Conservation (phyloP, 2,888 invertebrate species). For the Desoria tigrina region DNA sequence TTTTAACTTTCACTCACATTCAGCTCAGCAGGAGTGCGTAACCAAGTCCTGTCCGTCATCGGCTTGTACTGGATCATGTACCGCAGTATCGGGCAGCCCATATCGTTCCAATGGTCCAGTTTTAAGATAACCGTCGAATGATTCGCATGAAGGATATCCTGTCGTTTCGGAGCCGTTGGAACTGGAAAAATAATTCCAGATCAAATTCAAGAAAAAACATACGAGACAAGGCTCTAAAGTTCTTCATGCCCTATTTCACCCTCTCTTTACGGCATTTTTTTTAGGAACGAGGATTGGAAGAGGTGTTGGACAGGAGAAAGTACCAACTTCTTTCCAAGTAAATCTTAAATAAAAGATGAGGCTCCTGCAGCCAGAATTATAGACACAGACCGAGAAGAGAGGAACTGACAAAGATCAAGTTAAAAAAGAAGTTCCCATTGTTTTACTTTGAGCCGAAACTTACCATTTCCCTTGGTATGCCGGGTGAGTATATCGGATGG, state of each 20-base stretch:
- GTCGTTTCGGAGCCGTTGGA: conserved; percentile 47
- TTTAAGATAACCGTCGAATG: conserved; percentile 78
- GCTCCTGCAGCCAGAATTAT: too few relatives aligned
- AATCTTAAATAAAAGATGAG: too few relatives aligned
- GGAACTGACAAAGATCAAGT: too few relatives aligned
- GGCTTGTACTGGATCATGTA: conserved; percentile 76
- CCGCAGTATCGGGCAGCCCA: conserved; percentile 82
- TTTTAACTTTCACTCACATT: too few relatives aligned
- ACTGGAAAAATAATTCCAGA: conserved; percentile 27
- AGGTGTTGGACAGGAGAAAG: too few relatives aligned
- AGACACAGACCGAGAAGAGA: too few relatives aligned
- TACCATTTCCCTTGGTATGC: conserved; percentile 76
- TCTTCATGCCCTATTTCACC: too few relatives aligned
- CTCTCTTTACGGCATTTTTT: too few relatives aligned
- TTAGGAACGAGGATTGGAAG: too few relatives aligned
- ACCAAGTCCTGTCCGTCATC: conserved; percentile 40
- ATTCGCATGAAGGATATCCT: conserved; percentile 47
- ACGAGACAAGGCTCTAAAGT: background rate
- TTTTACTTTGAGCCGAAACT: conserved; percentile 45
- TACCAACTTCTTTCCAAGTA: too few relatives aligned
- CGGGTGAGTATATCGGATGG: conserved; percentile 86
- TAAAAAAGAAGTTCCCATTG: too few relatives aligned
- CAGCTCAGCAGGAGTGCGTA: conserved; percentile 43
- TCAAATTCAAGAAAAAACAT: conserved; percentile 3
- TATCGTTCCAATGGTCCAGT: conserved; percentile 85